phyloP scores from a whole-genome alignment of 2,113 vertebrate species.

The Labeo catla region DNA sequence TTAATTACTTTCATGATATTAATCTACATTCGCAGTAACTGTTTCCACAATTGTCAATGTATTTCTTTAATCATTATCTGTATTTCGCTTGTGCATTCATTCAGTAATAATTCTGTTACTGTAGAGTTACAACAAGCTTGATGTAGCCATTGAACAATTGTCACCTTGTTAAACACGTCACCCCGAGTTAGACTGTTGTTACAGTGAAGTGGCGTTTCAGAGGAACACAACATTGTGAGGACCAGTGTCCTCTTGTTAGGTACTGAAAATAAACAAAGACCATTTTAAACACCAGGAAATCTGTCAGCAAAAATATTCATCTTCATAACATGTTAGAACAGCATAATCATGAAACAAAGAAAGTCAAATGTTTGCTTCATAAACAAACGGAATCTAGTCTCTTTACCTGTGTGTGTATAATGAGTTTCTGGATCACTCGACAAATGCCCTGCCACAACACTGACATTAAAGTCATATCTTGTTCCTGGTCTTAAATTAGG shows the following conservation, averaged over 20 bases:
- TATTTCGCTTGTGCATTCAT: too few species aligned
- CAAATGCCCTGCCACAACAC: not conserved
- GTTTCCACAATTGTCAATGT: too few species aligned
- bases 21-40: too few species aligned
- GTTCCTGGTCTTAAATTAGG: not conserved
- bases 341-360: not conserved
- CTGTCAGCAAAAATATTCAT: not conserved
- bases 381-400: not conserved
- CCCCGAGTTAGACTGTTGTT: too few species aligned
- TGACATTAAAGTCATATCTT: not conserved
- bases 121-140: not conserved
- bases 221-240: slow-evolving; percentile 41
- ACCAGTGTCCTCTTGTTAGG: not conserved
- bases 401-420: not conserved
- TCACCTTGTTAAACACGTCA: too few species aligned
- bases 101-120: not conserved
- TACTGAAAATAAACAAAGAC: slow-evolving; percentile 10
- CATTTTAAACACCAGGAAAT: not conserved
- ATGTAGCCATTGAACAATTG: too few species aligned
- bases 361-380: not conserved
- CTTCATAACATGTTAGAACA: too few species aligned
- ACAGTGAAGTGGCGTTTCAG: not conserved
- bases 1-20: not conserved
- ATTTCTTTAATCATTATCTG: too few species aligned
- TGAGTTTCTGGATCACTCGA: rapidly evolving